A percentile compares a stretch with the other conserved stretches of the same genome.
These are phyloP conservation scores for Siphamia tubifer DNA, from an alignment of 2,113 vertebrate genomes.

Conservation along the genomic window DNA sequence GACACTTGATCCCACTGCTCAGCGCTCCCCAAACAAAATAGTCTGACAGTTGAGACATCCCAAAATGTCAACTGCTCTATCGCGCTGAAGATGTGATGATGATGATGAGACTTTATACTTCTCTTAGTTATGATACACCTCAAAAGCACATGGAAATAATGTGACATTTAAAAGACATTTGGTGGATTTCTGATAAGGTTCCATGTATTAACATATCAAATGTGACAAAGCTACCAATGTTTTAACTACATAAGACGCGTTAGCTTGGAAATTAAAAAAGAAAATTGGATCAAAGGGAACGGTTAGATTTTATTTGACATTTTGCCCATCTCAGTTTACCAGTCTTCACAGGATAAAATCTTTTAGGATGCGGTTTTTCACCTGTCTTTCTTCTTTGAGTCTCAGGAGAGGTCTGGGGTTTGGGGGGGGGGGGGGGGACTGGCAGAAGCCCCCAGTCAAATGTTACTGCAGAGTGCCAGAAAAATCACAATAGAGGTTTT, in stretches of 20 bases:
- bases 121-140: slow-evolving; percentile 10
- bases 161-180: slow-evolving; percentile 63
- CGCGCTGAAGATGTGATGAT: slow-evolving; percentile 1
- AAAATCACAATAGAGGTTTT: slow-evolving; percentile 62
- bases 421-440: slow-evolving; percentile 34
- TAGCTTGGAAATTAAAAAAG: not conserved
- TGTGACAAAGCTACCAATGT: slow-evolving; percentile 18
- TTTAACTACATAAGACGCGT: slow-evolving; percentile 6
- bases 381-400: slow-evolving; percentile 38
- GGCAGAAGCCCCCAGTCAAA: slow-evolving; percentile 49
- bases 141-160: slow-evolving; percentile 25
- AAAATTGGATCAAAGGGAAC: not conserved
- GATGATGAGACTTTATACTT: slow-evolving; percentile 34
- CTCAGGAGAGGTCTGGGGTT: slow-evolving; percentile 14
- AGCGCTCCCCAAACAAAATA: slow-evolving; percentile 29
- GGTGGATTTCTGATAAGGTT: slow-evolving; percentile 35
- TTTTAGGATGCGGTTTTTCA: slow-evolving; percentile 36
- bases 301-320: slow-evolving; percentile 3
- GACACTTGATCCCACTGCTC: slow-evolving; percentile 39
- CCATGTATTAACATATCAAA: slow-evolving; percentile 32
- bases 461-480: slow-evolving; percentile 49
- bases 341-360: not conserved
- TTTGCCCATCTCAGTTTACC: not conserved
- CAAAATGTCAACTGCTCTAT: slow-evolving; percentile 58
- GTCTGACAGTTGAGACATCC: slow-evolving; percentile 32